These are phyloP conservation scores for Willowsia nigromaculata DNA, from an alignment of 2,888 invertebrate genomes.

Conservation along the genomic window DNA sequence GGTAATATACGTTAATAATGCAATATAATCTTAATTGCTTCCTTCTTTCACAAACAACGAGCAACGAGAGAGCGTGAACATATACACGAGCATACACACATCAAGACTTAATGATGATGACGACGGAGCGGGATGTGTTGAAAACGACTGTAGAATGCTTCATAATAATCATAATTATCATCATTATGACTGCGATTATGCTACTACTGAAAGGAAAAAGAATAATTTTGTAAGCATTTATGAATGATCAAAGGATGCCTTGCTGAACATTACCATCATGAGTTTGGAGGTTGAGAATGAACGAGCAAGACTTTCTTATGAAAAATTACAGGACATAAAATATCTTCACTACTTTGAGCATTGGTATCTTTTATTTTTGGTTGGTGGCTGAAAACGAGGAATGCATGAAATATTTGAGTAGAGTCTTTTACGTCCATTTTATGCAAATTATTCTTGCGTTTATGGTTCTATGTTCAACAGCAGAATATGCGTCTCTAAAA, in stretches of 20 bases:
- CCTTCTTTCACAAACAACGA: constrained; percentile 36
- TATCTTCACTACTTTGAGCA: neutral
- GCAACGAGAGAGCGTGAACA: neutral
- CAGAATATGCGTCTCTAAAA: neutral
- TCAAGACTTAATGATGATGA: constrained; percentile 62
- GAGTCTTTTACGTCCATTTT: too few species aligned
- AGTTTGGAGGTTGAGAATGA: neutral
- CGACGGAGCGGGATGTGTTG: constrained; percentile 38
- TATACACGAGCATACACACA: neutral
- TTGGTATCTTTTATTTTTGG: neutral
- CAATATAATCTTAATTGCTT: constrained; percentile 67
- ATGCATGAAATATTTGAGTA: neutral
- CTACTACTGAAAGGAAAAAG: neutral
- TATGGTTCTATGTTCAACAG: too few species aligned
- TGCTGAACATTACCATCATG: neutral
- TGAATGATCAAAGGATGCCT: constrained; percentile 37
- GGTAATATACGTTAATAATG: constrained; percentile 56
- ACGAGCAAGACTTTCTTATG: constrained; percentile 10
- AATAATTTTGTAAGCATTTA: constrained; percentile 38
- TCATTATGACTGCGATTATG: constrained; percentile 46
- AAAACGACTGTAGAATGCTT: constrained; percentile 52
- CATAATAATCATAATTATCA: constrained; percentile 56
- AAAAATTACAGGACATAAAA: constrained; percentile 30
- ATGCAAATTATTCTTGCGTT: too few species aligned
- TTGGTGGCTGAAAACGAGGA: neutral